Conservation (phyloP, 64 coral and sea anemone species). For the Actinia equina region DNA sequence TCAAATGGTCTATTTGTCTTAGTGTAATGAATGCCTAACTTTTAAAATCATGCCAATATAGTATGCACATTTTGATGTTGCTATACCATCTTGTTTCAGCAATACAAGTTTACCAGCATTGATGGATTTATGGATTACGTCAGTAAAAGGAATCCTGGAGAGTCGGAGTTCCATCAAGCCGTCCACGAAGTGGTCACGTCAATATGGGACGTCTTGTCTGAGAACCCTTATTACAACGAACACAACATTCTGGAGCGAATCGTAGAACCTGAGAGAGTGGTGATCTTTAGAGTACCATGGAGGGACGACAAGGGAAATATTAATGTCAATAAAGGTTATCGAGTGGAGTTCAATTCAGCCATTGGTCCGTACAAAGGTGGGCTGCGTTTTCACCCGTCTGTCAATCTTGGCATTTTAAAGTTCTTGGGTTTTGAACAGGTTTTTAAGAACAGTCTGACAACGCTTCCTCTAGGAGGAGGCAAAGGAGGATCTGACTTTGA, state of each 20-base stretch:
- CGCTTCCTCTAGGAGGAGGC: conserved; percentile 80
- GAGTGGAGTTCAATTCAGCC: conserved; percentile 85
- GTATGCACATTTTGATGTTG: no score
- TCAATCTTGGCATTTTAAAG: conserved; percentile 86
- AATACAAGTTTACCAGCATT: conserved; percentile 44
- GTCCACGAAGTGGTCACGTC: conserved; percentile 74
- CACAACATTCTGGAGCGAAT: conserved; percentile 82
- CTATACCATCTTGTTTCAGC: neutral
- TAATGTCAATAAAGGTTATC: conserved; percentile 82
- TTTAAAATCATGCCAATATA: no score
- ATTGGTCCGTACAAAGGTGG: conserved; percentile 92
- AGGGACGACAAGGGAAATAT: conserved; percentile 68
- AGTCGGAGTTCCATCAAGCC: conserved; percentile 80
- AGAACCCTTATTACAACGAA: conserved; percentile 55
- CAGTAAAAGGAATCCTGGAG: conserved; percentile 58
- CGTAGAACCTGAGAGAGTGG: conserved; percentile 81
- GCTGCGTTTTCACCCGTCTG: conserved; percentile 70
- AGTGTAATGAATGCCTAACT: no score
- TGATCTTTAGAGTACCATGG: conserved; percentile 91
- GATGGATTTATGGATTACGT: conserved; percentile 73
- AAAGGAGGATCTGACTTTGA: conserved; percentile 93
- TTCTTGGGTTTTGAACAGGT: conserved; percentile 89
- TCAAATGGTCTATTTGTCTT: no score
- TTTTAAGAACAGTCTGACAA: conserved; percentile 88
- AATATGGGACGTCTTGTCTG: conserved; percentile 63